A percentile compares a stretch with the other conserved stretches of the same genome.
These are phyloP conservation scores for Plagiodera versicolora DNA, from an alignment of 2,888 invertebrate species.

Conservation along the genomic window DNA sequence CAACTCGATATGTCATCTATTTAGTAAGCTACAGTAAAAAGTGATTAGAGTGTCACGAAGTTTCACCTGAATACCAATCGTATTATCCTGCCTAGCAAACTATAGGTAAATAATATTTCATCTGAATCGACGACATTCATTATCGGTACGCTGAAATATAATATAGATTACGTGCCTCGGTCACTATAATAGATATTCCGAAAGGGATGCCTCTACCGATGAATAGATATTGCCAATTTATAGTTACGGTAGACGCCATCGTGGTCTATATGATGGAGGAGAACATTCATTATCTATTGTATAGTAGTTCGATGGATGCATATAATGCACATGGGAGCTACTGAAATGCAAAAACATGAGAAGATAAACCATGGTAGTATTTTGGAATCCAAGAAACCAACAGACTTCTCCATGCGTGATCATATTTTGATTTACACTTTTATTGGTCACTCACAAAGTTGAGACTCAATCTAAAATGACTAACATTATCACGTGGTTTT, in stretches of 20 bases:
- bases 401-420: too few species aligned
- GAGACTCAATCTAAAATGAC: too few species aligned
- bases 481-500: too few species aligned
- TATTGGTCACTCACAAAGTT: too few species aligned
- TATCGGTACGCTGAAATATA: conserved; percentile 16
- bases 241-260: neutral
- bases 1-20: too few species aligned
- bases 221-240: neutral
- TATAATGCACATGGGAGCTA: too few species aligned
- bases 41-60: neutral
- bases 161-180: conserved; percentile 16
- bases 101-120: conserved; percentile 9
- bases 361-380: too few species aligned
- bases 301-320: too few species aligned
- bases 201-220: neutral
- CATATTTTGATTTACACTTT: too few species aligned
- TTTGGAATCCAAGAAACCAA: too few species aligned
- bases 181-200: conserved; percentile 9
- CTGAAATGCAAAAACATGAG: too few species aligned
- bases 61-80: too few species aligned
- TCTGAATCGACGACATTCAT: conserved; percentile 7
- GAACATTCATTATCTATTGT: neutral
- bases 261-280: neutral
- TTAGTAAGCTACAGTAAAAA: neutral
- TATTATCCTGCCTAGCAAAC: conserved; percentile 2